Conservation (phyloP, 1,140 invertebrate species). For the Dendroctonus ponderosae region DNA sequence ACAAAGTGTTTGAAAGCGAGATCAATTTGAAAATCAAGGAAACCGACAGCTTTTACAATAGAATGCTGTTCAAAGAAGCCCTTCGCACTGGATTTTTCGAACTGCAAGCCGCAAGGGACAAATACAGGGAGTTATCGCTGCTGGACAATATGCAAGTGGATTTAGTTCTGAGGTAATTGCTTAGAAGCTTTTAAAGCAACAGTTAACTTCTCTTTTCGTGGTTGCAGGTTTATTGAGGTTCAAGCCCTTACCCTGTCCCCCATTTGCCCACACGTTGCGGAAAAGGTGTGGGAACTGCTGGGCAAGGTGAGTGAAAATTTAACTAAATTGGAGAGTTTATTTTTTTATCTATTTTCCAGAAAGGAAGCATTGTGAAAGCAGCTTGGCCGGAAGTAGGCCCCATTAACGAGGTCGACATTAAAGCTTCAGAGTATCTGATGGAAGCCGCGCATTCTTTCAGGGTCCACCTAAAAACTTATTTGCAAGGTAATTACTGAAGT, state of each 20-base stretch:
- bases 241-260: conserved; percentile 88
- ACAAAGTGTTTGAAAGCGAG: conserved; percentile 89
- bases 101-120: conserved; percentile 85
- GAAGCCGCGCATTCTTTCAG: conserved; percentile 89
- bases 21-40: conserved; percentile 86
- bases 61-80: conserved; percentile 95
- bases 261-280: conserved; percentile 94
- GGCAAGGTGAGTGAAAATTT: conserved; percentile 57
- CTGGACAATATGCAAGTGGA: conserved; percentile 69
- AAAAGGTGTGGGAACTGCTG: conserved; percentile 84
- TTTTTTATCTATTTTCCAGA: conserved; percentile 51
- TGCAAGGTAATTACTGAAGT: conserved; percentile 46
- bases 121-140: conserved; percentile 82
- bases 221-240: conserved; percentile 58
- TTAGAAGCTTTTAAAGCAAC: neutral
- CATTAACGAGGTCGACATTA: conserved; percentile 77
- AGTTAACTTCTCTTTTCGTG: neutral
- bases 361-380: conserved; percentile 71
- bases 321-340: conserved; percentile 1
- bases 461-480: conserved; percentile 76
- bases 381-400: conserved; percentile 74
- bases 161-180: conserved; percentile 64
- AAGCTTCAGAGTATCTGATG: conserved; percentile 83
- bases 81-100: conserved; percentile 94
- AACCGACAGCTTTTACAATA: conserved; percentile 81